A percentile compares a stretch with the other conserved stretches of the same genome.
These are phyloP conservation scores for Scleropages formosus DNA, from an alignment of 2,797 vertebrate species.

Conservation along the genomic window DNA sequence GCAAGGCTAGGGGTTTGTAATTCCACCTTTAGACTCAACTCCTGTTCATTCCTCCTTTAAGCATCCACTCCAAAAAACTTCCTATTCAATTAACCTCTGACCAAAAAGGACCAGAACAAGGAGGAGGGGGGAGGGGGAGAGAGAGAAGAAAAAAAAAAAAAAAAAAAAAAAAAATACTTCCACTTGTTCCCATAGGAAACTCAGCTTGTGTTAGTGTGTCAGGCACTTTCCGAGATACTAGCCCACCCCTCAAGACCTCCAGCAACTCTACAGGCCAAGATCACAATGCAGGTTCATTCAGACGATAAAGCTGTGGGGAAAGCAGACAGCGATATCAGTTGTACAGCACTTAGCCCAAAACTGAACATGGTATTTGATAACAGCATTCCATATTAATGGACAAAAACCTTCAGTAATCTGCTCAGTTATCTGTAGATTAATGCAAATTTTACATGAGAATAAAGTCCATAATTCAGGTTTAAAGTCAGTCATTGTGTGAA, in stretches of 20 bases:
- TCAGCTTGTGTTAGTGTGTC: conserved; percentile 84
- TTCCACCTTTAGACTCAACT: conserved; percentile 88
- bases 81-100: conserved; percentile 78
- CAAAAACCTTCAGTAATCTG: too few relatives aligned
- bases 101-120: conserved; percentile 80
- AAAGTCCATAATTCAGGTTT: too few relatives aligned
- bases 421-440: too few relatives aligned
- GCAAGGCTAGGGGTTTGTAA: conserved; percentile 91
- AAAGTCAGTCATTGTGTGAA: too few relatives aligned
- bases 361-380: too few relatives aligned
- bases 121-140: conserved; percentile 30
- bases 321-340: neutral
- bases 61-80: conserved; percentile 85
- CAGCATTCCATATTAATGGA: too few relatives aligned
- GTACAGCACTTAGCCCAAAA: too few relatives aligned
- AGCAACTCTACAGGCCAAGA: conserved; percentile 88
- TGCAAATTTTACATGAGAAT: too few relatives aligned
- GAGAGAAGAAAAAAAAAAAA: conserved; percentile 11
- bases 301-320: conserved; percentile 78
- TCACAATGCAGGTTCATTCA: conserved; percentile 88
- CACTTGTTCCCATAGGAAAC: conserved; percentile 80
- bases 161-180: conserved; percentile 72
- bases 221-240: conserved; percentile 98
- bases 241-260: conserved; percentile 60
- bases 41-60: conserved; percentile 83